These are phyloP conservation scores for Rhabdophis nuchalis DNA, from an alignment of 2,797 vertebrate genomes.

Conservation along the genomic window DNA sequence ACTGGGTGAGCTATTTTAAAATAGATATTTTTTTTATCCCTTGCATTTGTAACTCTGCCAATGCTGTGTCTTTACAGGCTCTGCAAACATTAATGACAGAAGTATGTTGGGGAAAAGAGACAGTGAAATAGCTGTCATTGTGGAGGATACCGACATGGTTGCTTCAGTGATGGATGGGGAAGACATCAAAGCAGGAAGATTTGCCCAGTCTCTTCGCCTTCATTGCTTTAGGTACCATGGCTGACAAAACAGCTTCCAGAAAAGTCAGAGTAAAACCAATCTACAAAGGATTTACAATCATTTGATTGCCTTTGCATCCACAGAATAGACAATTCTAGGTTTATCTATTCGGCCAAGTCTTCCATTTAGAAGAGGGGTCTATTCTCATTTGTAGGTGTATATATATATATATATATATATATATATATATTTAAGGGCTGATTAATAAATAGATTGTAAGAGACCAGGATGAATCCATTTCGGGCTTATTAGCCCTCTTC, in stretches of 20 bases:
- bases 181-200: constrained; percentile 80
- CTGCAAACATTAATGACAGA: constrained; percentile 96
- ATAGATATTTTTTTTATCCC: background rate
- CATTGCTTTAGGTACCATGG: constrained; percentile 85
- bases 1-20: background rate
- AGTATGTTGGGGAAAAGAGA: constrained; percentile 97
- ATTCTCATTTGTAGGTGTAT: background rate
- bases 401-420: no score
- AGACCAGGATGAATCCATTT: no score
- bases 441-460: no score
- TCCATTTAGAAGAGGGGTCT: background rate
- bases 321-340: background rate
- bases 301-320: background rate
- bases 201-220: constrained; percentile 81
- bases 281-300: background rate
- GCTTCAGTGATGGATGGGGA: constrained; percentile 84
- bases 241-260: background rate
- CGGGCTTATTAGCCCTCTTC: no score
- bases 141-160: constrained; percentile 82
- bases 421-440: no score
- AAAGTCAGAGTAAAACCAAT: background rate
- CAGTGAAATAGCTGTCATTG: constrained; percentile 91
- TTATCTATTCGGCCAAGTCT: background rate
- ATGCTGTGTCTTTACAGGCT: constrained; percentile 71
- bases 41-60: background rate